Evolutionary conservation across 2,113 vertebrate species (phyloP), one percentile per base, ranked within the genome.

Genomic region (Noctilio leporinus): DNA sequence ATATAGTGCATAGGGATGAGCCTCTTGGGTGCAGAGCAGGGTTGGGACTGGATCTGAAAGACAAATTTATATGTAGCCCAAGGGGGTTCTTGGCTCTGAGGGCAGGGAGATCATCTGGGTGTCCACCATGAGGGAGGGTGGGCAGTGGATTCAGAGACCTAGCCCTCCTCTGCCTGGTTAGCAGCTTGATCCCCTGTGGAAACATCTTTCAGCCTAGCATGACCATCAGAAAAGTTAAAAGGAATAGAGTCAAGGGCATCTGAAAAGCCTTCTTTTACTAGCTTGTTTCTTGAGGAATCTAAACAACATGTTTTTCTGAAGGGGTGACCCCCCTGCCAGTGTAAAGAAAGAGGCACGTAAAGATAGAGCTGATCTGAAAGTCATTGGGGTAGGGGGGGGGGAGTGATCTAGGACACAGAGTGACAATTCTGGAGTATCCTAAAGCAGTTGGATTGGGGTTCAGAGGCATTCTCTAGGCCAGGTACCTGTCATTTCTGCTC

Each of bases 371-470:
- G 16, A 51, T 22, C 45, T 70, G 17, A 51, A 62, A 53, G 3
- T 45, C 3, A 6, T 70, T 38, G 49, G 73, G 67, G 38, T n/a
- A 8, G 10, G 1, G 4, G 1, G 8, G 26, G 26, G 40, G 38
- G 40, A 81, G 59, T 55, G 20, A n/a, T 26, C 59, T 81, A 55
- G 59, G 55, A 15, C 11, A 70, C 9, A 38, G 10, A 84, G 10
- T 0, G 0, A 15, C 0, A 10, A 11, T 30, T 19, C 26, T 22
- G 26, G 35, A 17, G 16, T n/a, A 49, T 16, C 16, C 47, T 69
- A 33, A 81, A 47, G 67, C 55, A 45, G 43, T 7, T 33, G 15
- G 33, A 22, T n/a, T 67, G 57, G 67, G n/a, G 2, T 49, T 43
- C 17, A 70, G 20, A 76, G n/a, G 38, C 0, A 1, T 26, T 43